Conservation (phyloP, 1,140 invertebrate species). For the Schmidtea mediterranea region DNA sequence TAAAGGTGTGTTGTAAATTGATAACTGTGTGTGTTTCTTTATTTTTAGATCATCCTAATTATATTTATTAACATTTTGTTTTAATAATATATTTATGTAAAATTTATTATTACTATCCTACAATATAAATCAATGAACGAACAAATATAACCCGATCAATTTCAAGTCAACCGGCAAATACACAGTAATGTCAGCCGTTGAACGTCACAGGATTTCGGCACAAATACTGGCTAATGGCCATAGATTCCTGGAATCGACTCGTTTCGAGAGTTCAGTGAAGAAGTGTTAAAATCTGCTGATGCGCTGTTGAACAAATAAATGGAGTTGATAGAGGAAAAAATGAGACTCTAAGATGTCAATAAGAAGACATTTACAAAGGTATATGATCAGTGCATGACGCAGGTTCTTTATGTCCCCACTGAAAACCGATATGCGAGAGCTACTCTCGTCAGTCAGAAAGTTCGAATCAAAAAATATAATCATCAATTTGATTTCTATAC, state of each 20-base stretch:
- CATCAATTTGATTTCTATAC: neutral
- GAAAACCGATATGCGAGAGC: constrained; percentile 71
- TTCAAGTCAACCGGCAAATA: constrained; percentile 19
- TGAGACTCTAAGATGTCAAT: constrained; percentile 72
- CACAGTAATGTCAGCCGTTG: constrained; percentile 13
- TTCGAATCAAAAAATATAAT: constrained; percentile 49
- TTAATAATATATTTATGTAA: too few relatives aligned
- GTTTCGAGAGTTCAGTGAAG: constrained; percentile 1
- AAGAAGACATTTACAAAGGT: constrained; percentile 45
- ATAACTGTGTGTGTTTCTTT: too few relatives aligned
- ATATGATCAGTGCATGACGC: constrained; percentile 69
- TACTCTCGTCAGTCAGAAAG: constrained; percentile 74
- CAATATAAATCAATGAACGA: too few relatives aligned
- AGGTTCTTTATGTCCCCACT: constrained; percentile 56
- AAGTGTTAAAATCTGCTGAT: constrained; percentile 29
- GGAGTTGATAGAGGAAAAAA: constrained; percentile 59
- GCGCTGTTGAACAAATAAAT: constrained; percentile 49
- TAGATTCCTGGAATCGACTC: neutral
- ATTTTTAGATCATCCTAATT: too few relatives aligned
- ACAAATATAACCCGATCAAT: neutral
- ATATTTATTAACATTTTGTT: too few relatives aligned
- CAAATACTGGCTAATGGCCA: constrained; percentile 19
- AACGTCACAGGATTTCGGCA: constrained; percentile 19
- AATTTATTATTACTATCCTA: too few relatives aligned
- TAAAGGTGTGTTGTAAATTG: too few relatives aligned